phyloP scores from a whole-genome alignment of 2,797 vertebrate genomes.

The Phalanger gymnotis region DNA sequence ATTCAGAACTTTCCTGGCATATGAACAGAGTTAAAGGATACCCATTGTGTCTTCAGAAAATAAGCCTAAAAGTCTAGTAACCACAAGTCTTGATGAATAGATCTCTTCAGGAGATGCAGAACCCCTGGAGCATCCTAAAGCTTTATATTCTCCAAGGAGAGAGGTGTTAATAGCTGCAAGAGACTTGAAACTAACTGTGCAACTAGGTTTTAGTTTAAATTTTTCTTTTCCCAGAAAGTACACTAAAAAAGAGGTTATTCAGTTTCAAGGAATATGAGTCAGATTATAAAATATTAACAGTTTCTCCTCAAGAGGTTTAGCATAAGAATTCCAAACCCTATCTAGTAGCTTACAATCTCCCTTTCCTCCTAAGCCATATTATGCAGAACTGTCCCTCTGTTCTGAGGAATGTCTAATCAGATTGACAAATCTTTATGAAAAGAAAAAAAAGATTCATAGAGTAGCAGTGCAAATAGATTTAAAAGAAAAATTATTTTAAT shows the following conservation, averaged over 20 bases:
- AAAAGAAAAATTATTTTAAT: not conserved
- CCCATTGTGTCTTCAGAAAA: not conserved
- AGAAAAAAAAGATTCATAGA: not conserved
- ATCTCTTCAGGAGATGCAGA: not conserved
- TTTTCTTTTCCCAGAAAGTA: not conserved
- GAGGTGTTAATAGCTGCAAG: not conserved
- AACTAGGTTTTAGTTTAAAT: not conserved
- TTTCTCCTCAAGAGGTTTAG: not conserved
- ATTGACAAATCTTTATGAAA: not conserved
- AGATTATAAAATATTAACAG: not conserved
- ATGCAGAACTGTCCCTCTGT: not conserved
- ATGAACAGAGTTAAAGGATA: not conserved
- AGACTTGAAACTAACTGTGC: not conserved
- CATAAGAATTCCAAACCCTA: not conserved
- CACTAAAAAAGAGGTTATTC: not conserved
- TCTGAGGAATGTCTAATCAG: not conserved
- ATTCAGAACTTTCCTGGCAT: not conserved
- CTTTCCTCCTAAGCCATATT: not conserved
- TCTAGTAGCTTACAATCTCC: not conserved
- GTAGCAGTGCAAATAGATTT: not conserved
- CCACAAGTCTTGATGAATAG: not conserved
- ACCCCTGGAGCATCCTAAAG: not conserved
- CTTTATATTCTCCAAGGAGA: not conserved
- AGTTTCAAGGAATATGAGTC: not conserved
- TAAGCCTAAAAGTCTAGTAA: not conserved